Conservation (phyloP, 1,140 invertebrate genomes). For the Drosophila azteca region DNA sequence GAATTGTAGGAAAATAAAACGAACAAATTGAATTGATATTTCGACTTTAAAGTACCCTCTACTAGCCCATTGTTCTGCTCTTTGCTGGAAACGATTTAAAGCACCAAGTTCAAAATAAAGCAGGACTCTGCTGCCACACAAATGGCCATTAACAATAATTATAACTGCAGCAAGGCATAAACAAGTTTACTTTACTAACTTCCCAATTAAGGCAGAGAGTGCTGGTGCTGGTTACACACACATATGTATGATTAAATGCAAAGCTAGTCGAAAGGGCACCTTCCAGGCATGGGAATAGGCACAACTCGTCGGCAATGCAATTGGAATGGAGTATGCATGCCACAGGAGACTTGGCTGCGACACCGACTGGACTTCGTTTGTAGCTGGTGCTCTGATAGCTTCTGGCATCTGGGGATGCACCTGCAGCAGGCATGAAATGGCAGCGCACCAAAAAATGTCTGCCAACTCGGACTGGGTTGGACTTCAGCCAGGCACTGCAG, state of each 20-base stretch:
- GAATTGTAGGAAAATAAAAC: neutral
- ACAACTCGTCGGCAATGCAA: constrained; percentile 12
- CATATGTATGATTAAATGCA: constrained; percentile 37
- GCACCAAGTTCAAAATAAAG: neutral
- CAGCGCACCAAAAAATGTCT: constrained; percentile 45
- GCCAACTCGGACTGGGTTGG: constrained; percentile 8
- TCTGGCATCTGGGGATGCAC: constrained; percentile 23
- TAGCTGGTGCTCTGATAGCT: too few species aligned
- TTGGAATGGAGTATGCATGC: constrained; percentile 44
- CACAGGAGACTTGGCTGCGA: constrained; percentile 25
- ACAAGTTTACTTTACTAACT: constrained; percentile 59
- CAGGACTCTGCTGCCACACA: neutral
- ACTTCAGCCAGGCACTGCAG: constrained; percentile 17
- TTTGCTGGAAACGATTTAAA: too few species aligned
- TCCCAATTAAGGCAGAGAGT: constrained; percentile 2
- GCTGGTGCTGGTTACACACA: neutral
- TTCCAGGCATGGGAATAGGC: constrained; percentile 6
- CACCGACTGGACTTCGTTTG: constrained; percentile 13
- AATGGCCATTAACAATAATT: constrained; percentile 80
- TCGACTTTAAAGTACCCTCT: too few species aligned
- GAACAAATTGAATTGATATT: neutral
- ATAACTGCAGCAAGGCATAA: constrained; percentile 74
- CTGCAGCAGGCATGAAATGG: constrained; percentile 45
- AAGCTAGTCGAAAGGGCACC: constrained; percentile 45
- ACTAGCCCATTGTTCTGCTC: too few species aligned